Base-by-base conservation (phyloP, 2,888 invertebrate genomes). In the Phengaris alcon region DNA sequence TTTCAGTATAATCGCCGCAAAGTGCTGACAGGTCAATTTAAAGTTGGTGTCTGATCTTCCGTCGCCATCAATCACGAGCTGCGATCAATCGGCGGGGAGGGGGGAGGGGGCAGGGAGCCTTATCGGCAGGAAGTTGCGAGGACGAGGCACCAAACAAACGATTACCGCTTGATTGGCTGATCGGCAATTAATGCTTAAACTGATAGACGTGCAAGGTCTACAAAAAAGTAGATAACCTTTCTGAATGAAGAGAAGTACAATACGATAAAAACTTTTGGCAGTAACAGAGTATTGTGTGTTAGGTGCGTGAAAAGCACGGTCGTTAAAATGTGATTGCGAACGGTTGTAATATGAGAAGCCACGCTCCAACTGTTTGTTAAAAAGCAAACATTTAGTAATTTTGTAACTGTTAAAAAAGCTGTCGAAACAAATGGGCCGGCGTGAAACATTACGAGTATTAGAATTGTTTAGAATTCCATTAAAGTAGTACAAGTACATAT, bases 21-120 rank as follows among this genome's bases (percentile, higher is more conserved):
- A 69, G 15, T 69, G 69, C 69, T 69, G 69, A 69, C 69, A 69
- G 69, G 46, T 69, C 48, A n/a, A 68, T 69, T 64, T 69, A 69
- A 69, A 69, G 69, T 69, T 69, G 69, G 46, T 46, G 69, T 69
- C 69, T 48, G 69, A 69, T 69, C 69, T 48, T n/a, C 48, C 46
- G 15, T 69, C 48, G 48, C 69, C 15, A 69, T 69, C 69, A 69
- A 69, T 69, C 69, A 69, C 69, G 69, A 15, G 48, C 46, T 13
- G n/a, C 68, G 68, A 68, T 68, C 68, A 48, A 68, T 68, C 48
- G n/a, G 44, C 13, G 48, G 69, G 46, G n/a, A 48, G 6, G 44
- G 35, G 44, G 13, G 9, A 22, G 7, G 46, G 44, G 6, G 35
- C 10, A 22, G 22, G 35, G 35, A 22, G 59, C 64, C 64, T 44